Evolutionary conservation across 2,888 invertebrate species (phyloP).

Genomic region (Eucera pruinosa): DNA sequence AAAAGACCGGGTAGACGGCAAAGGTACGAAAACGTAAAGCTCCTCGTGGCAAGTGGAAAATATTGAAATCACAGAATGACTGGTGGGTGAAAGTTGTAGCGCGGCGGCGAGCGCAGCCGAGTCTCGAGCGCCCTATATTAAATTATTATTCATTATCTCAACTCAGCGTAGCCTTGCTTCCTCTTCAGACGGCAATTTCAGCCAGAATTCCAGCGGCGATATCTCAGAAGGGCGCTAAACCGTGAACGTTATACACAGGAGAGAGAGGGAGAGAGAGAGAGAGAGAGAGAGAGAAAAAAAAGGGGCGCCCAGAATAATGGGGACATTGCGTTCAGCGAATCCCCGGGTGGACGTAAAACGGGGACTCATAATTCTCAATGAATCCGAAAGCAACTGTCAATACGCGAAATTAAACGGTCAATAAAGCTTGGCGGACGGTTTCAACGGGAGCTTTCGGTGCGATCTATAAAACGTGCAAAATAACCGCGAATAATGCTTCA

Average conservation of each 20-base stretch:
- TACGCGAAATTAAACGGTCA: slow-evolving; percentile 31
- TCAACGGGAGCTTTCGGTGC: not conserved
- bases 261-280: not conserved
- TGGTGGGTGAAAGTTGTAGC: slow-evolving; percentile 3
- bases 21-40: too few species aligned
- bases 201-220: not conserved
- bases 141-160: slow-evolving; percentile 33
- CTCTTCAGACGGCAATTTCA: not conserved
- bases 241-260: not conserved
- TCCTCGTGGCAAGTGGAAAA: too few species aligned
- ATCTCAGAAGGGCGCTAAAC: not conserved
- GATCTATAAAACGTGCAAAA: slow-evolving; percentile 23
- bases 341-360: not conserved
- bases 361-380: slow-evolving; percentile 22
- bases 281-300: not conserved
- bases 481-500: slow-evolving; percentile 19
- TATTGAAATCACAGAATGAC: too few species aligned
- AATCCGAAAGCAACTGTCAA: slow-evolving; percentile 33
- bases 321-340: not conserved
- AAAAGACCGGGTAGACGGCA: too few species aligned
- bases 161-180: too few species aligned
- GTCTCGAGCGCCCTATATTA: slow-evolving; percentile 28
- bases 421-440: slow-evolving; percentile 3
- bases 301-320: not conserved
- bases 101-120: not conserved